Base-by-base conservation (phyloP, 2,888 invertebrate species). In the Lottia scabra region DNA sequence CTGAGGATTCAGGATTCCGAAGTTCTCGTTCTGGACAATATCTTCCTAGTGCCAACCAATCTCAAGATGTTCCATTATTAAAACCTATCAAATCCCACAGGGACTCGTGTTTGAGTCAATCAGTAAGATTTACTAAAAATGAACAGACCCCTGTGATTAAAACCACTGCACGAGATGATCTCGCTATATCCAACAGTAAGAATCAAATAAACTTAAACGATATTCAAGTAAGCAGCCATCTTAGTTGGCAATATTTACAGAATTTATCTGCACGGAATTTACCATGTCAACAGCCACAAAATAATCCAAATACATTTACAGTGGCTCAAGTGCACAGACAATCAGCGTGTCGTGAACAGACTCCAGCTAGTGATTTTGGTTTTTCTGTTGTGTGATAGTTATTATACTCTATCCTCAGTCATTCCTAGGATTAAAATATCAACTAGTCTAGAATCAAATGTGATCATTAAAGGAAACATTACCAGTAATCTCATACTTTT, bases 1-100 rank as follows among this genome's bases (percentile, higher is more conserved):
- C 86, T 2, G 85, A 86, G 74, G 86, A 86, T 75, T 86, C 86
- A 0, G 86, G 86, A 38, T 86, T 86, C 75, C 80, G 84, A 19
- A 84, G 86, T 78, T 84, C 86, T 3, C 74, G 83, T 64, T 85
- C 84, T 6, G 84, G 82, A 72, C 83, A 82, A 67, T 83, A 72
- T 46, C 65, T 70, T 38, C 68, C 70, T 8, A 26, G 38, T 43
- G 56, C 44, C 45, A 70, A 71, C 46, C 78, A 75, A 48, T 69
- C 75, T n/a, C 78, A 78, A 16, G 81, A 80, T 65, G 73, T 78
- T 69, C 84, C 84, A 43, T 65, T 84, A 65, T 80, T 84, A 69
- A 81, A 82, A 78, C 82, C 83, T 64, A 80, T 82, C 71, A 81
- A 80, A 77, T 56, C 56, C 19, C 19, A 56, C 23, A 19, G 56